Evolutionary conservation across 2,797 vertebrate genomes (phyloP).

Genomic region (Eurystomus glaucurus): DNA sequence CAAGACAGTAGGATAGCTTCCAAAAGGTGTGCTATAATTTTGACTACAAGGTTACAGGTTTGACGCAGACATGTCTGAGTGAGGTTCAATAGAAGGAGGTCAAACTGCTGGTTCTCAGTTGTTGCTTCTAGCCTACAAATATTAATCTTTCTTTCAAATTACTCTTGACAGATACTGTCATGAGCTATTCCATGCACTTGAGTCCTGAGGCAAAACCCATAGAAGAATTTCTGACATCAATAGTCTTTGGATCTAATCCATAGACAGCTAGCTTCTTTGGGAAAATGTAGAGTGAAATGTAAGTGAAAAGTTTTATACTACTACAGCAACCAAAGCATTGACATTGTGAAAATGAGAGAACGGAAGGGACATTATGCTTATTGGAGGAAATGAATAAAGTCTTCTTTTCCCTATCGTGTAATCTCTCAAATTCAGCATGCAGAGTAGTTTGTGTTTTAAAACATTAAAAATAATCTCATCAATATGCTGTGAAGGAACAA

Average conservation of each 20-base stretch:
- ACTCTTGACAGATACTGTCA: slow-evolving; percentile 47
- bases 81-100: slow-evolving; percentile 15
- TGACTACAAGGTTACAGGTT: slow-evolving; percentile 13
- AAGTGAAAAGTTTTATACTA: slow-evolving; percentile 49
- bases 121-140: slow-evolving; percentile 16
- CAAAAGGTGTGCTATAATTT: not conserved
- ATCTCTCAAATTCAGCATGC: not conserved
- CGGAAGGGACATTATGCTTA: not conserved
- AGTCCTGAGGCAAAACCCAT: slow-evolving; percentile 42
- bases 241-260: slow-evolving; percentile 38
- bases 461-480: not conserved
- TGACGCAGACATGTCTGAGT: not conserved
- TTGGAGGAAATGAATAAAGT: not conserved
- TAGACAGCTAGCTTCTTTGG: slow-evolving; percentile 36
- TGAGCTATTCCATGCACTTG: slow-evolving; percentile 21
- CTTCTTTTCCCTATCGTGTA: not conserved
- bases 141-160: slow-evolving; percentile 64
- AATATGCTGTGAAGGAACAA: not conserved
- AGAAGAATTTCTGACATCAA: slow-evolving; percentile 46
- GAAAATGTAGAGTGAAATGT: slow-evolving; percentile 51
- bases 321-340: not conserved
- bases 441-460: not conserved
- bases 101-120: not conserved
- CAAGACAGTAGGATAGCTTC: not conserved
- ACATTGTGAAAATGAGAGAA: slow-evolving; percentile 32